Percentiles rank a stretch among this genome's conserved stretches.
phyloP scores from a whole-genome alignment of 2,888 invertebrate genomes.

The Patella pellucida region DNA sequence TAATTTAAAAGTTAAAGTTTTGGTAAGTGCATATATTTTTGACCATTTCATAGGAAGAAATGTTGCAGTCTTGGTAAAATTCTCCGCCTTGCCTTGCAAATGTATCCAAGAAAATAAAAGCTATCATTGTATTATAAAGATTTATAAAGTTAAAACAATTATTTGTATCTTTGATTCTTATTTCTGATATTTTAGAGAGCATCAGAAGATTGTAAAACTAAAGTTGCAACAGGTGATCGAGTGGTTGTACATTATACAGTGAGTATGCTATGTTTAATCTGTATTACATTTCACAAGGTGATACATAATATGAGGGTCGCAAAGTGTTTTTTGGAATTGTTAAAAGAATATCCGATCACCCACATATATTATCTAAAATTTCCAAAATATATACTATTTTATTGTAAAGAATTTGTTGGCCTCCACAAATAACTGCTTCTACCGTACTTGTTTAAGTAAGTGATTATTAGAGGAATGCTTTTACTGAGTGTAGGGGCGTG shows the following conservation, averaged over 20 bases:
- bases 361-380: neutral
- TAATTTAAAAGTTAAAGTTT: too few species aligned
- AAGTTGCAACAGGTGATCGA: slow-evolving; percentile 36
- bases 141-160: too few species aligned
- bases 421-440: too few species aligned
- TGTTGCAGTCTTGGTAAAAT: neutral
- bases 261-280: slow-evolving; percentile 13
- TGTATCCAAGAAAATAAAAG: neutral
- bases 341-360: too few species aligned
- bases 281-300: neutral
- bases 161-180: neutral
- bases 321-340: too few species aligned
- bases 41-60: neutral
- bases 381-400: neutral
- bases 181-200: slow-evolving; percentile 22
- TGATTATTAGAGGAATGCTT: too few species aligned
- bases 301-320: too few species aligned
- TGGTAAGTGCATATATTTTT: neutral
- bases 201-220: slow-evolving; percentile 34
- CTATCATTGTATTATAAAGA: too few species aligned
- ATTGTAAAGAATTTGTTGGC: neutral
- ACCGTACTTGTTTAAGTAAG: too few species aligned
- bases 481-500: too few species aligned
- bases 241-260: slow-evolving; percentile 42
- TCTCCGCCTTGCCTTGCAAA: neutral